Conservation (phyloP, 2,113 vertebrate genomes). For the Aix galericulata region DNA sequence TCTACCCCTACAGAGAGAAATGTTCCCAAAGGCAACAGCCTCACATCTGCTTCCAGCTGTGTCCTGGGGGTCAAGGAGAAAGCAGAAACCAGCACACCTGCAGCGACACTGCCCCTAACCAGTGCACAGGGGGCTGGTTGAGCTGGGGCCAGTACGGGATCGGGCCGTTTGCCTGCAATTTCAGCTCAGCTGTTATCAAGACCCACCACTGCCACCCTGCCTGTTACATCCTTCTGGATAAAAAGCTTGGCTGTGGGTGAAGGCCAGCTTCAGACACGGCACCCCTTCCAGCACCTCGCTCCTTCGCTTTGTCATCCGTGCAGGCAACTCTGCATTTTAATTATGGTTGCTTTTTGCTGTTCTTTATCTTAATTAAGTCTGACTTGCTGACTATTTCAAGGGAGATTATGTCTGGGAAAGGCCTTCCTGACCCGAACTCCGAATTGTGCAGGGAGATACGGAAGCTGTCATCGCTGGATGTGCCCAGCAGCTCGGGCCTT, state of each 20-base stretch:
- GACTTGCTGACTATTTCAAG: constrained; percentile 37
- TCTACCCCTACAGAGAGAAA: background rate
- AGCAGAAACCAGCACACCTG: background rate
- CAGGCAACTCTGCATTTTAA: constrained; percentile 31
- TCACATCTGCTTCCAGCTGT: background rate
- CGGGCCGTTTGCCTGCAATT: background rate
- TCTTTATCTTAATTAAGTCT: constrained; percentile 70
- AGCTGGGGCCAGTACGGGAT: too few relatives aligned
- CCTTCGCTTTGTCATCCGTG: background rate
- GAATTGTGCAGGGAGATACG: background rate
- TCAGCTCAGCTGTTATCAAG: background rate
- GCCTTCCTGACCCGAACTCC: constrained; percentile 19
- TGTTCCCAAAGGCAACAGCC: background rate
- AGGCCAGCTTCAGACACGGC: background rate
- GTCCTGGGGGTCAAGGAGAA: background rate
- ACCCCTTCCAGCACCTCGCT: background rate
- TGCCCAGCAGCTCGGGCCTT: background rate
- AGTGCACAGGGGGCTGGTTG: too few relatives aligned
- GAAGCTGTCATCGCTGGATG: background rate
- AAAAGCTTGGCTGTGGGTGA: background rate
- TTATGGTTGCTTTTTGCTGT: constrained; percentile 45
- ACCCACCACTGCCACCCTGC: background rate
- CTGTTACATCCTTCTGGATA: background rate
- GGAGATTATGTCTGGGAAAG: constrained; percentile 32
- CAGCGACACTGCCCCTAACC: background rate